phyloP scores from a whole-genome alignment of 2,888 invertebrate genomes.

The Physocephala rufipes region DNA sequence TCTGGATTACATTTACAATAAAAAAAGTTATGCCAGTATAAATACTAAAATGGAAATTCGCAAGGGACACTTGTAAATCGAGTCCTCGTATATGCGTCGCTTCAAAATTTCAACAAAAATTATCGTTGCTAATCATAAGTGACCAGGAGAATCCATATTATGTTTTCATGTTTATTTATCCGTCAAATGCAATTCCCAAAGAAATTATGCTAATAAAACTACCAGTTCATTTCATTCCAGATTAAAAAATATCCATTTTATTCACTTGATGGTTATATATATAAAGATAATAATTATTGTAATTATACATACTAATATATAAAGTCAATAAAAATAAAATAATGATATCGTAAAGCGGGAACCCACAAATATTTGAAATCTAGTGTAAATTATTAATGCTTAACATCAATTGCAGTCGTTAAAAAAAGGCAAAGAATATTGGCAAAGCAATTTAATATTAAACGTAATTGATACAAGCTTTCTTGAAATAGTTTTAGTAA shows the following conservation, averaged over 20 bases:
- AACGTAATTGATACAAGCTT: not conserved
- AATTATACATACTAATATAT: conserved; percentile 2
- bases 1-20: no score
- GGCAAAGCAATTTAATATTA: not conserved
- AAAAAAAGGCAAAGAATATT: not conserved
- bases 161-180: no score
- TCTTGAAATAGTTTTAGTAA: not conserved
- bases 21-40: no score
- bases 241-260: conserved; percentile 38
- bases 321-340: conserved; percentile 19
- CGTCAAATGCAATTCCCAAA: not conserved
- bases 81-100: no score
- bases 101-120: no score
- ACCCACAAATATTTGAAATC: conserved; percentile 29
- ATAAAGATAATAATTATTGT: conserved; percentile 19
- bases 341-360: conserved; percentile 24
- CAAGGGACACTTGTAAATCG: no score
- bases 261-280: conserved; percentile 29
- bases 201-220: conserved; percentile 6
- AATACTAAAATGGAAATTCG: no score
- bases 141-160: no score
- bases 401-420: not conserved
- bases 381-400: conserved; percentile 17
- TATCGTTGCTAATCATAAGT: no score
- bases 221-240: conserved; percentile 19